phyloP scores from a whole-genome alignment of 2,888 invertebrate genomes.

The Eulithis testata region DNA sequence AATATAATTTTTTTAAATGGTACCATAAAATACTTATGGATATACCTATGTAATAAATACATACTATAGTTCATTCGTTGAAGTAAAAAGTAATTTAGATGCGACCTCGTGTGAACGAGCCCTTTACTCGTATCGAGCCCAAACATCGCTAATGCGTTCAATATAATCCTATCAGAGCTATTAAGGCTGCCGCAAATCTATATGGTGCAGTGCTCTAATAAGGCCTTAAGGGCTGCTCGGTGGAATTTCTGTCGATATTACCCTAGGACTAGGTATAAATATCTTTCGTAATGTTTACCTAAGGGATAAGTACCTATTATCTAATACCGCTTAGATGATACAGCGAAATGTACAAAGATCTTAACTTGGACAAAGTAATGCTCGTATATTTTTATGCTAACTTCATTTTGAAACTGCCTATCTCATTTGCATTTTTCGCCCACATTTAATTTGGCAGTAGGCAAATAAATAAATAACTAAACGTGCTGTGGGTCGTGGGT shows the following conservation, averaged over 20 bases:
- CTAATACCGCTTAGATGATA: background rate
- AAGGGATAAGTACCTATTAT: background rate
- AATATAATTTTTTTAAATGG: too few species aligned
- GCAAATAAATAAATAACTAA: too few species aligned
- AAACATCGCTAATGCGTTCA: slow-evolving; percentile 33
- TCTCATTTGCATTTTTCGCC: too few species aligned
- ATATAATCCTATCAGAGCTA: slow-evolving; percentile 33
- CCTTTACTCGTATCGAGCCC: slow-evolving; percentile 19
- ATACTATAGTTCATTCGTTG: too few species aligned
- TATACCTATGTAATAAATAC: too few species aligned
- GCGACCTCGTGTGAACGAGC: slow-evolving; percentile 5
- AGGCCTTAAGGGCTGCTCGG: slow-evolving; percentile 10
- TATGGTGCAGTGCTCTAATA: slow-evolving; percentile 25
- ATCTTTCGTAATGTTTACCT: background rate
- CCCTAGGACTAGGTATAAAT: background rate
- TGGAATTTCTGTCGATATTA: background rate
- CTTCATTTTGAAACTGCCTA: too few species aligned
- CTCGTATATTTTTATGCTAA: too few species aligned
- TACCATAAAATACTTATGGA: too few species aligned
- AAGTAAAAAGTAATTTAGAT: background rate
- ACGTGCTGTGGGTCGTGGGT: too few species aligned
- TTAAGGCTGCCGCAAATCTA: slow-evolving; percentile 29
- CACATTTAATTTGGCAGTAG: too few species aligned
- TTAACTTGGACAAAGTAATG: too few species aligned
- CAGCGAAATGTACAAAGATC: too few species aligned